Evolutionary conservation across 2,888 invertebrate species (phyloP).

Genomic region (Perithous albicinctus): DNA sequence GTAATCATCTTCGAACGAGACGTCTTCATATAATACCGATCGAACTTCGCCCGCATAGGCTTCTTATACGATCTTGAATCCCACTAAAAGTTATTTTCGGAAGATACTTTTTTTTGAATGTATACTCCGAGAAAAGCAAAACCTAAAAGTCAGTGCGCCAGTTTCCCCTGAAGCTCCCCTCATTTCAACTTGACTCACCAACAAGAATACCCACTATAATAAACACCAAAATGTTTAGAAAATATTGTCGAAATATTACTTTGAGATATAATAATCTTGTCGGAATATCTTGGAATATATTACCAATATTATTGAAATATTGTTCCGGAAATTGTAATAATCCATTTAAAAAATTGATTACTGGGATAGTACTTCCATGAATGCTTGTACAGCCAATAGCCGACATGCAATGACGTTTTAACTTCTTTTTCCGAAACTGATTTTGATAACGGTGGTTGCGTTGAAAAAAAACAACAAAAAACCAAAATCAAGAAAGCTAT

Average conservation of each 20-base stretch:
- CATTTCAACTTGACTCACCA: too few relatives aligned
- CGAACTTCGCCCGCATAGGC: background rate
- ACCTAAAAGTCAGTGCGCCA: too few relatives aligned
- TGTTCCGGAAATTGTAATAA: background rate
- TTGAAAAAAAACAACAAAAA: background rate
- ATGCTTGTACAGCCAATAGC: background rate
- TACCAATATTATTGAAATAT: too few relatives aligned
- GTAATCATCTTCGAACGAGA: conserved; percentile 48
- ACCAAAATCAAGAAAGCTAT: too few relatives aligned
- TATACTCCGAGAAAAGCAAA: too few relatives aligned
- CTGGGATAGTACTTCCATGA: background rate
- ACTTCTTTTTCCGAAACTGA: conserved; percentile 8
- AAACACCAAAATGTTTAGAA: too few relatives aligned
- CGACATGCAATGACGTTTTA: background rate
- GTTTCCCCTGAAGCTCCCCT: too few relatives aligned
- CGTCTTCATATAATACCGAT: conserved; percentile 35
- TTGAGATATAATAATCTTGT: background rate
- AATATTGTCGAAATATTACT: too few relatives aligned
- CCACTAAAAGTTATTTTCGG: too few relatives aligned
- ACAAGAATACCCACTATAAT: too few relatives aligned
- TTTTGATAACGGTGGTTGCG: conserved; percentile 1
- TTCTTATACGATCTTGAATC: too few relatives aligned
- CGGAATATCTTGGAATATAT: background rate
- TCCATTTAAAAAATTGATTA: background rate
- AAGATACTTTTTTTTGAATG: too few relatives aligned